These are phyloP conservation scores for Drosophila leontia DNA, from an alignment of 1,140 invertebrate genomes.

Conservation along the genomic window DNA sequence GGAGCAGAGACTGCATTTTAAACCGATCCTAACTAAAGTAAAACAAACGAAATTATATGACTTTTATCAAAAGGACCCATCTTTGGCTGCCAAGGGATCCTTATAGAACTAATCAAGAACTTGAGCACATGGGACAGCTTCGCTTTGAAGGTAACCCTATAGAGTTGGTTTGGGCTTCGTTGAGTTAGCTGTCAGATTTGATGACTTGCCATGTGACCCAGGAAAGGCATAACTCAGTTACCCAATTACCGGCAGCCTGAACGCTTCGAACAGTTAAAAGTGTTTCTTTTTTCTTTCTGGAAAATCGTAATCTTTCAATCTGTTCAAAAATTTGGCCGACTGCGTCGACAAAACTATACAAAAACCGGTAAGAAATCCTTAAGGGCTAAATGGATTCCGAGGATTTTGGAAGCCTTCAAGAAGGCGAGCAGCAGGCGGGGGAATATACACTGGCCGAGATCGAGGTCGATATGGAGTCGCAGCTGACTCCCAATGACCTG, in stretches of 20 bases:
- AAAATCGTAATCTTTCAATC: neutral
- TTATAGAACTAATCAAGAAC: neutral
- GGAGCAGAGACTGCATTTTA: neutral
- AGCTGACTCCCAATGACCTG: conserved; percentile 31
- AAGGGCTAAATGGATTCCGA: conserved; percentile 4
- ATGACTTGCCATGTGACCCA: neutral
- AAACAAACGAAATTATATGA: neutral
- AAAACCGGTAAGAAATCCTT: neutral
- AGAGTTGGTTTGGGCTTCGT: neutral
- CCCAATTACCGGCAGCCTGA: neutral
- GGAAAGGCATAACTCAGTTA: conserved; percentile 22
- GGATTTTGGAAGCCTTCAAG: neutral
- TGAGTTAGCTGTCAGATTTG: conserved; percentile 26
- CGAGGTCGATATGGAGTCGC: conserved; percentile 40
- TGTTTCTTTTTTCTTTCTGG: neutral
- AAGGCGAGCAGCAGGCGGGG: conserved; percentile 15
- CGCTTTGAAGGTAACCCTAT: neutral
- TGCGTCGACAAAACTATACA: neutral
- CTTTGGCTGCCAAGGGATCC: neutral
- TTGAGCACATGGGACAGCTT: neutral
- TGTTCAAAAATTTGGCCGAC: neutral
- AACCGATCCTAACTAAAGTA: neutral
- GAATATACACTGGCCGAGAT: conserved; percentile 62
- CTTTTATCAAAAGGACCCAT: too few relatives aligned
- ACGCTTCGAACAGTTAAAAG: conserved; percentile 8